Conservation (phyloP, 1,140 invertebrate genomes). For the Sarcophaga peregrina region DNA sequence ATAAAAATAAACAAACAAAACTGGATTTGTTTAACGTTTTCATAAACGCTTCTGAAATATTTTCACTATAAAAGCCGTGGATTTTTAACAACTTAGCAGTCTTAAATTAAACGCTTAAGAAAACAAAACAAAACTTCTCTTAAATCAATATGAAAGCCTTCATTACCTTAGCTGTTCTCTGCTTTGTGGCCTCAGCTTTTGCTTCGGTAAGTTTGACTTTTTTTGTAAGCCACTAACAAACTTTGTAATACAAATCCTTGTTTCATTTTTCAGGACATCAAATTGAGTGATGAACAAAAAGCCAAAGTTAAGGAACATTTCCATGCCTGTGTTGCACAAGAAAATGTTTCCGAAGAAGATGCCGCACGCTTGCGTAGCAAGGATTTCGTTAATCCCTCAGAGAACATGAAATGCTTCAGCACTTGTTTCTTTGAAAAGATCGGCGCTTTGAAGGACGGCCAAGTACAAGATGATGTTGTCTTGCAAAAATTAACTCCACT, state of each 20-base stretch:
- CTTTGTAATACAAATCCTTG: neutral
- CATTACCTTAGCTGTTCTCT: conserved; percentile 27
- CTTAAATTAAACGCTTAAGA: neutral
- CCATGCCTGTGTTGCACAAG: neutral
- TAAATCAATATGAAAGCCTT: neutral
- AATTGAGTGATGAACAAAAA: conserved; percentile 33
- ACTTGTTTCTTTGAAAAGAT: conserved; percentile 36
- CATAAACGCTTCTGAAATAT: neutral
- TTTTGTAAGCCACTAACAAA: too few relatives aligned
- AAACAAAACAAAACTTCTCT: neutral
- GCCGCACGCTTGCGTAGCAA: neutral
- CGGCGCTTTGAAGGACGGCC: neutral
- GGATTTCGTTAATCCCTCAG: neutral
- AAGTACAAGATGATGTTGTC: conserved; percentile 25
- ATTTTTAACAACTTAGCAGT: neutral
- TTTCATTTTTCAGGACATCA: neutral
- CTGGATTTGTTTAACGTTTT: too few relatives aligned
- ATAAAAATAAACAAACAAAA: too few relatives aligned
- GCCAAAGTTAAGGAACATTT: neutral
- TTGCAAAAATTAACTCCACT: neutral
- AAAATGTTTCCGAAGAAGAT: conserved; percentile 8
- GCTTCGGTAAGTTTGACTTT: neutral
- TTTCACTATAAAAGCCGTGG: neutral
- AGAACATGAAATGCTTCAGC: conserved; percentile 36
- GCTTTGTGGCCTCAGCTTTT: neutral